Evolutionary conservation across 2,797 vertebrate species (phyloP), one percentile per base, ranked within the genome.

Genomic region (Philypnodon macrostomus): DNA sequence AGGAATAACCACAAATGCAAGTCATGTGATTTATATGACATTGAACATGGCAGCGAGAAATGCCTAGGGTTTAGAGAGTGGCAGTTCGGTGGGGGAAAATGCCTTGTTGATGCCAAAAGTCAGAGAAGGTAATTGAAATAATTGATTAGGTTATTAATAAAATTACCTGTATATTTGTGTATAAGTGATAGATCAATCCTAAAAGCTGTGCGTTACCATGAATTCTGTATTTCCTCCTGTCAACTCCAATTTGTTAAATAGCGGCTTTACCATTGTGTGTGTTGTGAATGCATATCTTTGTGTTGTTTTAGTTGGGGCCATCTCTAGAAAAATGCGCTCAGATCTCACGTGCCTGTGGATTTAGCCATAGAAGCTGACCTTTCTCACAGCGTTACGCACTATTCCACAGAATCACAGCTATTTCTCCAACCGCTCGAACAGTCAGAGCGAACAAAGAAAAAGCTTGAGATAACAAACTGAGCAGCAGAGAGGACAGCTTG

Each of bases 401-500:
- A 18, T 69, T 80, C 73, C 75, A 64, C 56, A 67, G 65, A 70
- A 76, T 60, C 74, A 40, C 44, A 47, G 48, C 7, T 34, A 69
- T 67, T 71, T 63, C 60, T 58, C 33, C 48, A 63, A 63, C 67
- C 63, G 60, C 52, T 77, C 65, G 44, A 74, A 72, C 76, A 57
- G 72, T 56, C 37, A 15, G 58, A 16, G 58, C 53, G 56, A 79
- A 75, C 78, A 79, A 84, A 77, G 80, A 70, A 48, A 15, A 29
- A 59, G 63, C 77, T 63, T 80, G 58, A 72, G 73, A 77, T 67
- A 83, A 83, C 85, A 87, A 80, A 64, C 65, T n/a, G 30, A 17
- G 63, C 44, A 24, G 48, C 18, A 49, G 60, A 55, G 70, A 70
- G 75, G 52, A 52, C 44, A 35, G 64, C 51, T 53, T 68, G 59